These are phyloP conservation scores for Ochotona princeps DNA, from an alignment of 2,113 vertebrate genomes.

Conservation along the genomic window DNA sequence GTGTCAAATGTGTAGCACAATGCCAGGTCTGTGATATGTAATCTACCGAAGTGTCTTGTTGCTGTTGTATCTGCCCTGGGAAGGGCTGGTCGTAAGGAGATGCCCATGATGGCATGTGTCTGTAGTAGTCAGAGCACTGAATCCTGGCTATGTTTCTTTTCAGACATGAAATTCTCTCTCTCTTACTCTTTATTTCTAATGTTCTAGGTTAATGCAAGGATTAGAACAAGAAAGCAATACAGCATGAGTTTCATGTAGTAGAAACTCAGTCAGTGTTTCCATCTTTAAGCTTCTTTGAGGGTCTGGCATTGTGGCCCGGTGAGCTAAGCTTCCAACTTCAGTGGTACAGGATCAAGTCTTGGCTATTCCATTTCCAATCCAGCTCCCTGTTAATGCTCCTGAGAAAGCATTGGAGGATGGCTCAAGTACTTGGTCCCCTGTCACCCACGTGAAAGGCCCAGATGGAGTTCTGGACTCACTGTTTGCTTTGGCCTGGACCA, in stretches of 20 bases:
- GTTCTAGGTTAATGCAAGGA: background rate
- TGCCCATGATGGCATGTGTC: rapidly evolving
- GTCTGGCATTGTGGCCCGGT: no score
- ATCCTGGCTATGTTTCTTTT: background rate
- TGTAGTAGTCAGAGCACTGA: background rate
- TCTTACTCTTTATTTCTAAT: background rate
- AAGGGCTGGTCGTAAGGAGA: background rate
- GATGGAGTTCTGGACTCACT: no score
- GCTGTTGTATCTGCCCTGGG: background rate
- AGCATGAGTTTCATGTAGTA: background rate
- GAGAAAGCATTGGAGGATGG: no score
- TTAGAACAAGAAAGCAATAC: background rate
- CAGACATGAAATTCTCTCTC: background rate
- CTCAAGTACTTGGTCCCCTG: no score
- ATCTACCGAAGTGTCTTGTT: background rate
- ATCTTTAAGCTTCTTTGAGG: background rate
- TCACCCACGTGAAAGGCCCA: no score
- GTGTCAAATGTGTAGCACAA: background rate
- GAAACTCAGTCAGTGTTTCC: background rate
- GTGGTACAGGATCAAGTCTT: no score
- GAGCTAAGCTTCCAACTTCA: no score
- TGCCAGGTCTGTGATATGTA: background rate
- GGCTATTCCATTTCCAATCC: no score
- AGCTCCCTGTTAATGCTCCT: no score
- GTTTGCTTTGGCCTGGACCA: no score